Conservation (phyloP, 2,888 invertebrate species). For the Terebella lapidaria region DNA sequence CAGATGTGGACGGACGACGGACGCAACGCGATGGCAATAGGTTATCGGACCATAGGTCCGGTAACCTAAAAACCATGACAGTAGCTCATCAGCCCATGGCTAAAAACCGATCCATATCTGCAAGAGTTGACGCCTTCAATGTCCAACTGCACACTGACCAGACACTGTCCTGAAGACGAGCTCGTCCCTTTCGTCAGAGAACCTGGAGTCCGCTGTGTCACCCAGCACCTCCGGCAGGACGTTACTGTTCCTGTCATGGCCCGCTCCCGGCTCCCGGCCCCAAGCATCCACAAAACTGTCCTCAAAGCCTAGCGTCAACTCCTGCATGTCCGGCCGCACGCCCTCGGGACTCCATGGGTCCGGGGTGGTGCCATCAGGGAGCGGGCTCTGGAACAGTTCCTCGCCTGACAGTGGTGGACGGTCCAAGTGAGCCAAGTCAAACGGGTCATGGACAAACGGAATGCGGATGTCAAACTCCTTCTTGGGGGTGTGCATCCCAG, state of each 20-base stretch:
- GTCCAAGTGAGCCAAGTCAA: constrained; percentile 9
- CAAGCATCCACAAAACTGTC: constrained; percentile 35
- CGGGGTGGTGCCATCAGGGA: background rate
- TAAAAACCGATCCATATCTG: no score
- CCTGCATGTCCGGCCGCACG: background rate
- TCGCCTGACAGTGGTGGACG: constrained; percentile 17
- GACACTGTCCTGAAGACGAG: constrained; percentile 35
- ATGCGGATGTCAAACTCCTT: constrained; percentile 13
- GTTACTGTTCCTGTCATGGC: background rate
- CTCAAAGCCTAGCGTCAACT: constrained; percentile 29
- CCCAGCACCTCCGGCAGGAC: background rate
- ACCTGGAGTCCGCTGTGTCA: background rate
- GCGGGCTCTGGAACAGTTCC: constrained; percentile 28
- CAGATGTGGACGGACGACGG: no score
- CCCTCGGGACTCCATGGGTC: background rate
- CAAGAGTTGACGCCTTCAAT: no score
- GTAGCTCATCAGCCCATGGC: no score
- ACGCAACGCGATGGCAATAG: no score
- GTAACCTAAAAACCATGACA: no score
- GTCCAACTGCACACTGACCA: no score
- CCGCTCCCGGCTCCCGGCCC: constrained; percentile 4
- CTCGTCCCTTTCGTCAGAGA: constrained; percentile 22
- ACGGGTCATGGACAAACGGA: constrained; percentile 17
- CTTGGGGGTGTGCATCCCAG: constrained; percentile 1
- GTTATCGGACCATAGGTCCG: no score